These are phyloP conservation scores for Dryobota labecula DNA, from an alignment of 2,888 invertebrate genomes.

Conservation along the genomic window DNA sequence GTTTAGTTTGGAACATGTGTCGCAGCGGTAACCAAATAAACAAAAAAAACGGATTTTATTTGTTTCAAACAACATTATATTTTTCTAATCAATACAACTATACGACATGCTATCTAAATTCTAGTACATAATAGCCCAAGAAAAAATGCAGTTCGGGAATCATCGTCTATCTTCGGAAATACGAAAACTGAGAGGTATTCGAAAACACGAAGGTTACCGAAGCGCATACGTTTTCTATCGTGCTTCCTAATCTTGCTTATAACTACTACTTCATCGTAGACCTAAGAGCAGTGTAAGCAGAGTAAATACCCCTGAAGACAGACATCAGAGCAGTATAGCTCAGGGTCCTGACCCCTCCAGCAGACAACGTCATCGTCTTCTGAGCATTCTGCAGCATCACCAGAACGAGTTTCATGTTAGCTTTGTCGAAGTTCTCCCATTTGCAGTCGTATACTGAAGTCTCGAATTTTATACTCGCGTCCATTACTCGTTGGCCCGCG, in stretches of 20 bases:
- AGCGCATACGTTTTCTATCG: not conserved
- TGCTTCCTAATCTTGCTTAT: not conserved
- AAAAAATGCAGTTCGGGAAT: not conserved
- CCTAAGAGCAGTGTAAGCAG: conserved; percentile 78
- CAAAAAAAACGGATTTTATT: not conserved
- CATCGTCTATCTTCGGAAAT: not conserved
- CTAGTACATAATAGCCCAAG: not conserved
- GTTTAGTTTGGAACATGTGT: not conserved
- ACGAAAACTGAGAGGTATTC: not conserved
- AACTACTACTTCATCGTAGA: conserved; percentile 66
- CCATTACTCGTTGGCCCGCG: conserved; percentile 77
- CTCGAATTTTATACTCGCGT: conserved; percentile 75
- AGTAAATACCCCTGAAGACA: conserved; percentile 77
- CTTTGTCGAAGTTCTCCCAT: conserved; percentile 80
- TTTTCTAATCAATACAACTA: not conserved
- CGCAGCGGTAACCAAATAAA: not conserved
- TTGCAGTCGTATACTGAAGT: conserved; percentile 77
- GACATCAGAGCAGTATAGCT: conserved; percentile 76
- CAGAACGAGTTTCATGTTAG: conserved; percentile 76
- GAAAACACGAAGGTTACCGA: not conserved
- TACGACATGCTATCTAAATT: not conserved
- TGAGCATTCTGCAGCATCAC: conserved; percentile 78
- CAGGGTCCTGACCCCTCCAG: conserved; percentile 76
- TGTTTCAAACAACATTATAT: not conserved
- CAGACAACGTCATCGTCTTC: conserved; percentile 76